Evolutionary conservation across 2,113 vertebrate species (phyloP), one percentile per base, ranked within the genome.

Genomic region (Solea solea): DNA sequence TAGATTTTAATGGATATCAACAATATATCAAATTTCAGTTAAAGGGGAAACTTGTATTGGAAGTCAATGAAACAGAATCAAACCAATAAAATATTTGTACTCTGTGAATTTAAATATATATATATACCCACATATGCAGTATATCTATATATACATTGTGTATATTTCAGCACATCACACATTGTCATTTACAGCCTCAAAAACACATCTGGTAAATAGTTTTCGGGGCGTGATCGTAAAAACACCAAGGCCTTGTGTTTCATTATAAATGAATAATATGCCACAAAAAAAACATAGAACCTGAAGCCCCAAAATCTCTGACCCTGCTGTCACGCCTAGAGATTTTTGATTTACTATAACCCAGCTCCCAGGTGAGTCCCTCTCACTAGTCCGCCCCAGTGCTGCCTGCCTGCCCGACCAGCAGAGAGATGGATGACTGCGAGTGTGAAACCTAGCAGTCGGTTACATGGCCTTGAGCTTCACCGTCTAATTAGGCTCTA

Each of bases 401-500:
- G 69, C 74, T 53, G 77, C 67, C 58, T 72, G 56, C 15, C 52
- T 55, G 49, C 15, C 46, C 1, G n/a, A 58, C 54, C 70, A 8
- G 52, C 8, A 58, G 60, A 63, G 88, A 92, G 92, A 94, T 80
- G 87, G 93, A 95, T 89, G 83, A 78, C 77, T 84, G 72, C 46
- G 54, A 69, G 73, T 56, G 78, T 87, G 78, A 91, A 94, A 91
- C 80, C 80, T 41, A 64, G 79, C 86, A 90, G 76, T 78, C 72
- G n/a, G 74, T 88, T 81, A 86, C 83, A 91, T 86, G 86, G 88
- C 89, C 94, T 89, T 87, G 78, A 94, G 91, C 85, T 68, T 87
- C 68, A 80, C 45, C 50, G 42, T 83, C 91, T 95, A 94, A 95
- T 95, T 92, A 92, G 73, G 56, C 91, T 93, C 82, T 93, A 92